These are phyloP conservation scores for Formica selysi DNA, from an alignment of 1,140 invertebrate species.

Conservation along the genomic window DNA sequence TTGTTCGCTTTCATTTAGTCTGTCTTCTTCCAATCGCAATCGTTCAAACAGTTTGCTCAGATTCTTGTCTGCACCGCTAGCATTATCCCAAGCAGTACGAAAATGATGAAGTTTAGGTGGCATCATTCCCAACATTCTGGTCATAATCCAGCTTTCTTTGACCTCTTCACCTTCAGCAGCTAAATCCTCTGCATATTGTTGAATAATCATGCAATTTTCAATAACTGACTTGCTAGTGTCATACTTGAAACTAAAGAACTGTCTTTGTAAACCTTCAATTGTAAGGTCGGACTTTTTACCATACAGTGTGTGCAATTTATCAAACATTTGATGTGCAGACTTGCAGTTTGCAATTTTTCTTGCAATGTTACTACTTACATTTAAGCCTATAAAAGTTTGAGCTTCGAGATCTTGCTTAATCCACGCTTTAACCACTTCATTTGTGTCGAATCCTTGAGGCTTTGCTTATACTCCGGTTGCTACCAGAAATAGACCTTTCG, in stretches of 20 bases:
- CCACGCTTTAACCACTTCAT: constrained; percentile 47
- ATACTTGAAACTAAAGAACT: constrained; percentile 69
- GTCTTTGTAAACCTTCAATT: constrained; percentile 62
- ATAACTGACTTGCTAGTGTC: constrained; percentile 61
- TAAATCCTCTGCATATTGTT: constrained; percentile 54
- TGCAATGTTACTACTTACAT: constrained; percentile 69
- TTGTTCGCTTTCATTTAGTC: constrained; percentile 29
- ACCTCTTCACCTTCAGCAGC: constrained; percentile 55
- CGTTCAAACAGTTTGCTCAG: constrained; percentile 59
- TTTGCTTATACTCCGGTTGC: neutral
- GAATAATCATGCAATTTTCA: constrained; percentile 69
- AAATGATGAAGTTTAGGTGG: constrained; percentile 67
- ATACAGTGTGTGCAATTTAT: constrained; percentile 67
- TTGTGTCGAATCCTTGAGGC: neutral
- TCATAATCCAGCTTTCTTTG: constrained; percentile 67
- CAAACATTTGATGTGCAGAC: constrained; percentile 57
- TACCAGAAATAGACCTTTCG: constrained; percentile 27
- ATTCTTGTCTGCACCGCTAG: constrained; percentile 41
- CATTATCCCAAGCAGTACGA: constrained; percentile 63
- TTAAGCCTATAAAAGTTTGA: constrained; percentile 70
- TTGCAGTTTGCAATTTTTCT: constrained; percentile 67
- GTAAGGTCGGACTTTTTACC: constrained; percentile 63
- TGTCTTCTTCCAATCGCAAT: constrained; percentile 66
- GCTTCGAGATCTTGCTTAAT: constrained; percentile 67
- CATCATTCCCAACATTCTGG: constrained; percentile 63